Evolutionary conservation across 2,797 vertebrate genomes (phyloP).

Genomic region (Ibycter americanus): DNA sequence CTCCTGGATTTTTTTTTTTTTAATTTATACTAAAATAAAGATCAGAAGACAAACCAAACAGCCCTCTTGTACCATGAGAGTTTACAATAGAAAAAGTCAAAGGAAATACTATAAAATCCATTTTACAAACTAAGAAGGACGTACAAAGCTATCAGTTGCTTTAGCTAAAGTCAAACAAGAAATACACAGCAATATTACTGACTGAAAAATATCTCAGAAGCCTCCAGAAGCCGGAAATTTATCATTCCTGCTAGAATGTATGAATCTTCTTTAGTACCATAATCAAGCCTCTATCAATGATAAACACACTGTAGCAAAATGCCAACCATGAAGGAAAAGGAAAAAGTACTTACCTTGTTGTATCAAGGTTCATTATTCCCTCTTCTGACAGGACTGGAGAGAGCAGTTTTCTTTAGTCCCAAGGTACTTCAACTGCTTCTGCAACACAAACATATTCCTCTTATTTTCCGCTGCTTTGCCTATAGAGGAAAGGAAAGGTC

Average conservation of each 20-base stretch:
- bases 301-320: neutral
- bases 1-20: neutral
- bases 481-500: neutral
- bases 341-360: neutral
- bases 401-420: neutral
- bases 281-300: neutral
- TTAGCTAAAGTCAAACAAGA: neutral
- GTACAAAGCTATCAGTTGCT: neutral
- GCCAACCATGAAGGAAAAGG: neutral
- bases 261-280: neutral
- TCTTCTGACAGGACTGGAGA: neutral
- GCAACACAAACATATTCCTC: neutral
- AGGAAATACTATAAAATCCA: neutral
- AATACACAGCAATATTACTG: neutral
- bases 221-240: neutral
- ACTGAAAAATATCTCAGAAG: neutral
- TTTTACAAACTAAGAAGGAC: neutral
- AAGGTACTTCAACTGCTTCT: neutral
- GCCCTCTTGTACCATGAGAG: accelerated
- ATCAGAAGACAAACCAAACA: neutral
- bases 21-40: neutral
- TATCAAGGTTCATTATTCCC: neutral
- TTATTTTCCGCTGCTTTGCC: neutral
- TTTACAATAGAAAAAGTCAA: neutral
- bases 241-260: neutral